A percentile compares a stretch with the other conserved stretches of the same genome.
Evolutionary conservation across 2,888 invertebrate genomes (phyloP).

Genomic region (Drosophila borborema): DNA sequence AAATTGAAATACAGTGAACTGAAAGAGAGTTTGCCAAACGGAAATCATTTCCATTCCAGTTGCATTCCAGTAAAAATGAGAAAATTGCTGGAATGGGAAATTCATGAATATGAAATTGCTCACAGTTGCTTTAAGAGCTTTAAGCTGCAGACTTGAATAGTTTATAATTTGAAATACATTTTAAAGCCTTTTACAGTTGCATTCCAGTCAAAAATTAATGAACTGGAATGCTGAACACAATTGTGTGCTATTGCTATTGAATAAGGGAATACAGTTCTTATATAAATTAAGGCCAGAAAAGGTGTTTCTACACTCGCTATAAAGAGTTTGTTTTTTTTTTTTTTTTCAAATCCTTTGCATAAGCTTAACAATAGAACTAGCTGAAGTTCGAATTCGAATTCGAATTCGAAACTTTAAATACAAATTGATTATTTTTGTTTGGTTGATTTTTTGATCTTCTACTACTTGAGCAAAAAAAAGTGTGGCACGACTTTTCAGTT

Average conservation of each 20-base stretch:
- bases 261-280: neutral
- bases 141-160: neutral
- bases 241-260: neutral
- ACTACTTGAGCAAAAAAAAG: conserved; percentile 59
- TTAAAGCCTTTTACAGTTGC: neutral
- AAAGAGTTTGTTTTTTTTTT: neutral
- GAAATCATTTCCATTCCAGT: neutral
- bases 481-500: conserved; percentile 27
- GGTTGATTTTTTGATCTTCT: conserved; percentile 25
- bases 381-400: conserved; percentile 6
- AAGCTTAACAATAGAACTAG: conserved; percentile 26
- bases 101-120: neutral
- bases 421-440: conserved; percentile 20
- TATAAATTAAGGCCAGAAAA: conserved; percentile 10
- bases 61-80: no score
- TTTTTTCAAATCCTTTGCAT: conserved; percentile 6
- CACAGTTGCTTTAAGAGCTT: neutral
- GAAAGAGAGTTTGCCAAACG: no score
- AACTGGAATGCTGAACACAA: neutral
- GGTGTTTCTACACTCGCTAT: neutral
- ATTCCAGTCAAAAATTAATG: neutral
- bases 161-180: neutral
- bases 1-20: neutral
- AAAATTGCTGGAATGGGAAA: no score
- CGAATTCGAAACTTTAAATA: conserved; percentile 25